Base-by-base conservation (phyloP, 2,113 vertebrate species). In the Dipodomys spectabilis region DNA sequence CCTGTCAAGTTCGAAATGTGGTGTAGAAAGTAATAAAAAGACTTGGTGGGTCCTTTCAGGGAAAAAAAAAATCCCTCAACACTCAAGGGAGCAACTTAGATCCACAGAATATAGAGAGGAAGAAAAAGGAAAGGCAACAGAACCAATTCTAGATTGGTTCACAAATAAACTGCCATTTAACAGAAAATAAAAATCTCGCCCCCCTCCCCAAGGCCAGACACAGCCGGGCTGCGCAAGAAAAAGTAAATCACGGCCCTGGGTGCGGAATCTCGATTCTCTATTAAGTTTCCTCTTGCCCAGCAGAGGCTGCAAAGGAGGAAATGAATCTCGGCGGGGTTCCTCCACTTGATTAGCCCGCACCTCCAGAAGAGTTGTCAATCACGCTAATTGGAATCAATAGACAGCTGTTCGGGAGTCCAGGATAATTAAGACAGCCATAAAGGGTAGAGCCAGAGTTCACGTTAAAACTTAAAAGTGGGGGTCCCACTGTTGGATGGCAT, bases 321-420 rank as follows among this genome's bases (percentile, higher is more conserved):
- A 98, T 98, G 97, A 98, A 98, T 97, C 97, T 97, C 97, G 88
- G 95, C 97, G 95, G 98, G 97, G 96, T 96, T 93, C 96, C 97
- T 95, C 95, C 39, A 87, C 75, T 30, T 98, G 97, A 98, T 98
- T 98, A 98, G 97, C 96, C 97, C 96, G 96, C 96, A 84, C 97
- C 96, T 96, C 95, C 93, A 96, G 62, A 94, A 84, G 96, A 96
- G 96, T 97, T 97, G 98, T 98, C 98, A 98, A 94, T 98, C 97
- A 97, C 19, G 90, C 97, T 98, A 98, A 98, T 96, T 98, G 96
- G 97, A 98, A 98, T 98, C 97, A 98, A 98, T 96, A 98, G 96
- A 96, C 96, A 97, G 96, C 97, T 97, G 97, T 96, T 98, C 95
- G 94, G 90, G 96, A 95, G 94, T 96, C 94, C 88, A 82, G 96